Percentiles rank a stretch among this genome's conserved stretches.
Conservation (phyloP, 64 coral and sea anemone species). For the Pocillopora damicornis region DNA sequence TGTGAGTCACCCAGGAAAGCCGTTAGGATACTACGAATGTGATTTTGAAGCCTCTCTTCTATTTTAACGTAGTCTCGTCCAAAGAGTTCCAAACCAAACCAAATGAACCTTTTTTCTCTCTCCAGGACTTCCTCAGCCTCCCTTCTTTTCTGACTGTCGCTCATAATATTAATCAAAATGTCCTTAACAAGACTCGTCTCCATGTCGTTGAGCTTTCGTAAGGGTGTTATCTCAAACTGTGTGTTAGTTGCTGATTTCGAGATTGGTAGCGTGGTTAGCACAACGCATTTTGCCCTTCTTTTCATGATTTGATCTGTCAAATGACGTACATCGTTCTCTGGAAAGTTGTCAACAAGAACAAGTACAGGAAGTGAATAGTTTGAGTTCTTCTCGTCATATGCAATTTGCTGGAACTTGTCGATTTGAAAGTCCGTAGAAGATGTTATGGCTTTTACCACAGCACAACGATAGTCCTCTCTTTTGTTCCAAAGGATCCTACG, state of each 20-base stretch:
- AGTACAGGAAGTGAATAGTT: slow-evolving; percentile 30
- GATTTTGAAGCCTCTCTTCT: slow-evolving; percentile 42
- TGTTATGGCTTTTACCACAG: slow-evolving; percentile 54
- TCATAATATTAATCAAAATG: slow-evolving; percentile 40
- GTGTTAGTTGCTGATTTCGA: background rate
- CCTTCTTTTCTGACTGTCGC: slow-evolving; percentile 1
- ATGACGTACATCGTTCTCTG: slow-evolving; percentile 24
- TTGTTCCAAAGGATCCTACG: slow-evolving; percentile 55
- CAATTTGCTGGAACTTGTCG: slow-evolving; percentile 34
- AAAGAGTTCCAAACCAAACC: slow-evolving; percentile 52
- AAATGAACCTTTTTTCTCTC: slow-evolving; percentile 47
- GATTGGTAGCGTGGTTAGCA: slow-evolving; percentile 35
- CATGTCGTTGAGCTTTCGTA: slow-evolving; percentile 15
- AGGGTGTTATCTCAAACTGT: slow-evolving; percentile 8
- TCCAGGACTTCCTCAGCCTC: slow-evolving; percentile 45
- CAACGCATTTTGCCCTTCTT: slow-evolving; percentile 32
- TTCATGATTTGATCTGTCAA: slow-evolving; percentile 30
- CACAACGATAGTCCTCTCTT: slow-evolving; percentile 30
- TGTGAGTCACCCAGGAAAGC: background rate
- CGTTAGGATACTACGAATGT: slow-evolving; percentile 41
- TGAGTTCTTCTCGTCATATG: slow-evolving; percentile 52
- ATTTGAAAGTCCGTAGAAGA: slow-evolving; percentile 40
- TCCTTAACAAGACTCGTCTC: slow-evolving; percentile 34
- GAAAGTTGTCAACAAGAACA: slow-evolving; percentile 49
- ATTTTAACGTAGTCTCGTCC: slow-evolving; percentile 55